Conservation (phyloP, 2,113 vertebrate species). For the Dipodomys stephensi region DNA sequence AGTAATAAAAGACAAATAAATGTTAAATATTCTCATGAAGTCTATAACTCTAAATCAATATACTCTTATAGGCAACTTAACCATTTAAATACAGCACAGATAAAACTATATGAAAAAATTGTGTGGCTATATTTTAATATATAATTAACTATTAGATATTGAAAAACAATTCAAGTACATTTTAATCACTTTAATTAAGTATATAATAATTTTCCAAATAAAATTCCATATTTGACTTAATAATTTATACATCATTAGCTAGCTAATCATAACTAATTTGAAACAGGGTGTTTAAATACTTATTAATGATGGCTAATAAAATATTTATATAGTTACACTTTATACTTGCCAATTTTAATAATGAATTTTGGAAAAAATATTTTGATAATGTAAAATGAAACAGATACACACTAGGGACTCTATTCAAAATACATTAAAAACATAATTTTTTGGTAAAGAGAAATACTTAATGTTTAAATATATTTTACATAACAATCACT, state of each 20-base stretch:
- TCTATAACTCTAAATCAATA: not conserved
- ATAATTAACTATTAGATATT: slow-evolving; percentile 52
- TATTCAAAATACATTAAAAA: slow-evolving; percentile 33
- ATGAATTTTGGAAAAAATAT: slow-evolving; percentile 67
- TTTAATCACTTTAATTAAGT: slow-evolving; percentile 68
- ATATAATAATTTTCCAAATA: slow-evolving; percentile 72
- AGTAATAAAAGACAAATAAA: not conserved
- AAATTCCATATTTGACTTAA: slow-evolving; percentile 76
- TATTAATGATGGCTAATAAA: slow-evolving; percentile 81
- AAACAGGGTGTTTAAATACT: slow-evolving; percentile 78
- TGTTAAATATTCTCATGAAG: not conserved
- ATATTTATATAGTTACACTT: slow-evolving; percentile 77
- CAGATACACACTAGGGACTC: slow-evolving; percentile 27
- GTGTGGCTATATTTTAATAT: not conserved
- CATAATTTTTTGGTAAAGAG: not conserved
- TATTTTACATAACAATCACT: not conserved
- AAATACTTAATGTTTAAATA: not conserved
- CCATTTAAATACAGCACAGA: not conserved
- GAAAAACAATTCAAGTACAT: slow-evolving; percentile 73
- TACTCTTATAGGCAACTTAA: not conserved
- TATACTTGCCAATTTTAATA: slow-evolving; percentile 78
- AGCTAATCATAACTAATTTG: slow-evolving; percentile 82
- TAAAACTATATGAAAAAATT: slow-evolving; percentile 14
- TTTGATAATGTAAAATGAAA: slow-evolving; percentile 78
- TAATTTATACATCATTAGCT: slow-evolving; percentile 83